Base-by-base conservation (phyloP, 2,888 invertebrate genomes). In the Escarpia spicata region DNA sequence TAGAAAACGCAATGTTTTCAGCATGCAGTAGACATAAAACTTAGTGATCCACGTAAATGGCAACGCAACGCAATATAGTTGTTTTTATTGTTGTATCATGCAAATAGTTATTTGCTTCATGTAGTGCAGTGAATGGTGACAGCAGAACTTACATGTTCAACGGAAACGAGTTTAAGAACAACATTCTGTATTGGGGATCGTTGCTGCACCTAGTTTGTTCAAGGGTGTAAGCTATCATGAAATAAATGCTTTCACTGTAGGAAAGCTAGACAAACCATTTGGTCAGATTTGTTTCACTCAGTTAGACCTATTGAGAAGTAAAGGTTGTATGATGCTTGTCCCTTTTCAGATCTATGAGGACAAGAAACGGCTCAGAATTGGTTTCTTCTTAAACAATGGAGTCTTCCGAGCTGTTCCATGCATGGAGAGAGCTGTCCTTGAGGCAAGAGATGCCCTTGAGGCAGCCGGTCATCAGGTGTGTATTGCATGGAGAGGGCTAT, bases 301-400 rank as follows among this genome's bases (percentile, higher is more conserved):
- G 43, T 31, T 37, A 96, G 92, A 15, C 90, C 92, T 92, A 37
- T 90, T 37, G 43, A 12, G 31, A 31, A 90, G 19, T 90, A 9
- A 3, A 90, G 19, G 31, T 90, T 90, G 9, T 90, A 12, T 43
- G 10, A 0, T 9, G n/a, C 4, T 75, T 90, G 45, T 91, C 31
- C 26, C 91, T 31, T 89, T 19, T 52, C 89, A 93, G 37, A 37
- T 37, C 37, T 37, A 37, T 37, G 37, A 37, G 37, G 37, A 37
- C 1, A 37, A 37, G 37, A 93, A 52, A 31, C 94, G 93, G 44
- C 94, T 96, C 31, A 93, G 94, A 75, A 96, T 97, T 90, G 97
- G 96, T 31, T 97, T 96, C 93, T 96, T 95, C 92, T 95, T 95
- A 2, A 93, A 95, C 75, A 95, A 96, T 92, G 96, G 96, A 12